Conservation (phyloP, 2,113 vertebrate genomes). For the Ascaphus truei region DNA sequence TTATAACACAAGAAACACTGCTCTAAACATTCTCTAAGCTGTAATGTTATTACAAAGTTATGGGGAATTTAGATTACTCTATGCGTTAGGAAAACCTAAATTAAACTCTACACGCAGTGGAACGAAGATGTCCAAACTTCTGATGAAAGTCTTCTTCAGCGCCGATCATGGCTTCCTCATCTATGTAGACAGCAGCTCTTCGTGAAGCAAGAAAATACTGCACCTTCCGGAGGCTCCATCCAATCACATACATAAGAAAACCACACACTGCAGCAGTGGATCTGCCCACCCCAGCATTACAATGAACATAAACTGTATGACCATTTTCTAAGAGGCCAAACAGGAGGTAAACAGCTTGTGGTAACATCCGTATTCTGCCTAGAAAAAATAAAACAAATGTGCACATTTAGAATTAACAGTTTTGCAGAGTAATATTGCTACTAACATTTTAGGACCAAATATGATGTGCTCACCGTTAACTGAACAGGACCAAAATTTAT, state of each 20-base stretch:
- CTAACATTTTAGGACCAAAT: too few relatives aligned
- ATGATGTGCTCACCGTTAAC: too few relatives aligned
- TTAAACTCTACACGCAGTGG: conserved; percentile 52
- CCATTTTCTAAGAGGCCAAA: conserved; percentile 85
- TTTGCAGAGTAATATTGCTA: too few relatives aligned
- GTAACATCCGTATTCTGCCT: conserved; percentile 90
- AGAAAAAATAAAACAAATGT: conserved; percentile 39
- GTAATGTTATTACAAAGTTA: too few relatives aligned
- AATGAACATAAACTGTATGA: conserved; percentile 91
- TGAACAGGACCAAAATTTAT: too few relatives aligned
- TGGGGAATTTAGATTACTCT: too few relatives aligned
- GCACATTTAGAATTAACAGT: too few relatives aligned
- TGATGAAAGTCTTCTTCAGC: conserved; percentile 80
- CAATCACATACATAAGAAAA: conserved; percentile 82
- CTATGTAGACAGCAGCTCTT: conserved; percentile 86
- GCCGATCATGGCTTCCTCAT: conserved; percentile 79
- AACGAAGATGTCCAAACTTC: conserved; percentile 80
- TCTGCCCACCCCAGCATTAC: conserved; percentile 90
- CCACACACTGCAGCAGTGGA: conserved; percentile 86
- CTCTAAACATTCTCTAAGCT: too few relatives aligned
- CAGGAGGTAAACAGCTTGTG: conserved; percentile 88
- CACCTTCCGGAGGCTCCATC: conserved; percentile 84
- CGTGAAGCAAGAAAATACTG: conserved; percentile 82
- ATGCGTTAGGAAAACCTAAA: too few relatives aligned
- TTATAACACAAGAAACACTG: too few relatives aligned